Conservation (phyloP, 2,888 invertebrate genomes). For the Mylabris sibirica region DNA sequence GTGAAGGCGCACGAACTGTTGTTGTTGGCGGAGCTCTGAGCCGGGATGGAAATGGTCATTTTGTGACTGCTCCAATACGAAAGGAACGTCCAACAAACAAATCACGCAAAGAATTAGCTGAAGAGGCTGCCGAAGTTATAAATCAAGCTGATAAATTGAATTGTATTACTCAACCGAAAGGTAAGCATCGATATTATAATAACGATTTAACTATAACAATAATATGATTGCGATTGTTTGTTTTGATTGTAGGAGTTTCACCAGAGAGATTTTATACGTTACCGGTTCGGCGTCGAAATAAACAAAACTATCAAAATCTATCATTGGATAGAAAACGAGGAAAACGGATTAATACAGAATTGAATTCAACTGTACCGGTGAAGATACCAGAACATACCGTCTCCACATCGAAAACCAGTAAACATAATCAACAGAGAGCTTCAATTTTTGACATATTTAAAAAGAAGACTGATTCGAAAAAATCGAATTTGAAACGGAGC, state of each 20-base stretch:
- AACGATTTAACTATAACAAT: background rate
- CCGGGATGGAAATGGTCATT: slow-evolving; percentile 61
- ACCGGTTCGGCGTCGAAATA: slow-evolving; percentile 67
- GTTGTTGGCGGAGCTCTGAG: slow-evolving; percentile 59
- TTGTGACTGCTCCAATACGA: slow-evolving; percentile 62
- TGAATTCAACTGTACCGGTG: slow-evolving; percentile 52
- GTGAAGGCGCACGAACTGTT: slow-evolving; percentile 60
- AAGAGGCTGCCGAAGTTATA: slow-evolving; percentile 79
- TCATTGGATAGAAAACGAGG: slow-evolving; percentile 48
- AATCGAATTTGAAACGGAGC: slow-evolving; percentile 62
- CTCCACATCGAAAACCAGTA: slow-evolving; percentile 65
- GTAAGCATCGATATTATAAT: slow-evolving; percentile 44
- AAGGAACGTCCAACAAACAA: slow-evolving; percentile 74
- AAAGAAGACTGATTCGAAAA: slow-evolving; percentile 66
- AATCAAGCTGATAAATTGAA: slow-evolving; percentile 77
- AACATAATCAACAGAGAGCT: slow-evolving; percentile 64
- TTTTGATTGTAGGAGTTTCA: slow-evolving; percentile 49
- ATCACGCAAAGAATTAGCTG: slow-evolving; percentile 75
- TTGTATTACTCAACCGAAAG: slow-evolving; percentile 60
- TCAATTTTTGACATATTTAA: slow-evolving; percentile 75
- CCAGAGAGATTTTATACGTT: slow-evolving; percentile 75
- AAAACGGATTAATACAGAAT: slow-evolving; percentile 67
- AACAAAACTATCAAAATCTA: slow-evolving; percentile 53
- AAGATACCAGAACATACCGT: slow-evolving; percentile 58
- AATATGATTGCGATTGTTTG: background rate